phyloP scores from a whole-genome alignment of 2,113 vertebrate species.

The Natator depressus region DNA sequence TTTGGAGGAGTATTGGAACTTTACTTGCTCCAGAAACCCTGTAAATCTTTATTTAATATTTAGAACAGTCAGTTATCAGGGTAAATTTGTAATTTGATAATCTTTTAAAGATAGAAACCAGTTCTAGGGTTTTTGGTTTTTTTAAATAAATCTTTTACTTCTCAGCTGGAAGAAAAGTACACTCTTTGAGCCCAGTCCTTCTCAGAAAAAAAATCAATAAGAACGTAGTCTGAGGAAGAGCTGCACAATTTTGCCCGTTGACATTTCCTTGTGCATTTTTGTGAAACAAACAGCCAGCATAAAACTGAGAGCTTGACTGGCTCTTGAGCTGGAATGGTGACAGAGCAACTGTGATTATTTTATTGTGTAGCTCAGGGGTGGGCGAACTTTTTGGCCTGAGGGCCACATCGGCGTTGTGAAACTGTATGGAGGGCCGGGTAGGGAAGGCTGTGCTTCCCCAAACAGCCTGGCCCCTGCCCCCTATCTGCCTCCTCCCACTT shows the following conservation, averaged over 20 bases:
- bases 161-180: background rate
- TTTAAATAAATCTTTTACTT: background rate
- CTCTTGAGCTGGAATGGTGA: rapidly evolving
- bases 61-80: background rate
- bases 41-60: background rate
- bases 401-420: too few relatives aligned
- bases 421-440: too few relatives aligned
- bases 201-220: background rate
- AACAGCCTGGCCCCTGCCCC: too few relatives aligned
- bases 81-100: background rate
- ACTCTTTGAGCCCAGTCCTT: background rate
- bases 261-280: background rate
- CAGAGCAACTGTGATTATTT: background rate
- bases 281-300: background rate
- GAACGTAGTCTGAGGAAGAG: background rate
- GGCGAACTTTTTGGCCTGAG: too few relatives aligned
- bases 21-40: background rate
- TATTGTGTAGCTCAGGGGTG: background rate
- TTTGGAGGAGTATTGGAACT: background rate
- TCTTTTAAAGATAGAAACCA: background rate
- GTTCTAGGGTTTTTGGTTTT: background rate
- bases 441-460: too few relatives aligned
- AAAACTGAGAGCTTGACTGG: background rate
- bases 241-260: background rate
- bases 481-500: too few relatives aligned